Base-by-base conservation (phyloP, 2,113 vertebrate species). In the Seriola rivoliana region DNA sequence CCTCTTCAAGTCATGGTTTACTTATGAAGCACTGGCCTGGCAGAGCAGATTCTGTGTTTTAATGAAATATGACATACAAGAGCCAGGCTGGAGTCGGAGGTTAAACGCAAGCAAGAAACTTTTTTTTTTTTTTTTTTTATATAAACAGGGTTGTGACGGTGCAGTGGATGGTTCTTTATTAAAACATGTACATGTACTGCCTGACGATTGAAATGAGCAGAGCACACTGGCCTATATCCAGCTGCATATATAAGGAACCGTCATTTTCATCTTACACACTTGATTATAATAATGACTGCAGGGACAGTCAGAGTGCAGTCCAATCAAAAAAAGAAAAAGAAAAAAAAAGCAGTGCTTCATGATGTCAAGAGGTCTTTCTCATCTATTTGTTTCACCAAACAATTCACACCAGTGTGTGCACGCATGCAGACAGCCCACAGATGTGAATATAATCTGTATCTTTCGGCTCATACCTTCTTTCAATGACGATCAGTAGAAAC, bases 1-100 rank as follows among this genome's bases (percentile, higher is more conserved):
- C 36, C 59, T 82, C 29, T 68, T 77, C 48, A 75, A 65, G 17
- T 71, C 64, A 25, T 34, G 52, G 48, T 65, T 73, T 50, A 42
- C 73, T 83, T 55, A 69, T 42, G 38, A 85, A 75, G 75, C 63
- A 40, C 57, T 75, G 52, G 66, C 29, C 8, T 19, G 17, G 17
- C 50, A 54, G 1, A 29, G 16, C n/a, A 32, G 23, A 57, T 23
- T 10, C 42, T 48, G 54, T 13, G 21, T 40, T 10, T 48, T 71
- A 46, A 17, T 54, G 25, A 38, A 64, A 54, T 1, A 42, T 48
- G 29, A 69, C 74, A 54, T 71, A 66, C 36, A 58, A 58, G 63
- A 58, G 62, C 2, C 11, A 8, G 10, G 8, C 29, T 13, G 3
- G 29, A 67, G 58, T 71, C 70, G 62, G 52, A 21, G 23, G 52